A percentile compares a stretch with the other conserved stretches of the same genome.
These are phyloP conservation scores for Tiliacea citrago DNA, from an alignment of 2,888 invertebrate genomes.

Conservation along the genomic window DNA sequence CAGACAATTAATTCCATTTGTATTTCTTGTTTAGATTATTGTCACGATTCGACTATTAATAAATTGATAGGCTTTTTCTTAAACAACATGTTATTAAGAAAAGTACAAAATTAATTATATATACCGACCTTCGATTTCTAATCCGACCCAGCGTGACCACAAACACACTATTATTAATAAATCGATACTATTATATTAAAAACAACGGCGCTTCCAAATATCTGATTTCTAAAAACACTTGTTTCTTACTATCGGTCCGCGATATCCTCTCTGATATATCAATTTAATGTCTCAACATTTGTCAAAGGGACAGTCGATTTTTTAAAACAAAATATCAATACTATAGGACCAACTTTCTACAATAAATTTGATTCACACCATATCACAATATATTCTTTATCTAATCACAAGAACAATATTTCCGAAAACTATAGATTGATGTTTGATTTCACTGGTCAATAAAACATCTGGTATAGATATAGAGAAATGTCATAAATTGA, in stretches of 20 bases:
- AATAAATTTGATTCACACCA: slow-evolving; percentile 74
- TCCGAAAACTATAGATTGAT: slow-evolving; percentile 64
- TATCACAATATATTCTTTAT: slow-evolving; percentile 71
- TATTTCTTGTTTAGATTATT: slow-evolving; percentile 35
- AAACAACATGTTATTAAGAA: slow-evolving; percentile 39
- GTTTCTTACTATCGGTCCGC: slow-evolving; percentile 19
- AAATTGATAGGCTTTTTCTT: slow-evolving; percentile 36
- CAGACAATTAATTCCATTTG: slow-evolving; percentile 31
- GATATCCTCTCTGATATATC: slow-evolving; percentile 45
- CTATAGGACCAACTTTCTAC: slow-evolving; percentile 67
- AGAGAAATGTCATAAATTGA: slow-evolving; percentile 84
- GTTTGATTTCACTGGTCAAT: slow-evolving; percentile 78
- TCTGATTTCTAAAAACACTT: slow-evolving; percentile 53
- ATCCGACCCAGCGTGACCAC: slow-evolving; percentile 33
- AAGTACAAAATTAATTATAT: slow-evolving; percentile 50
- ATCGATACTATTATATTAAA: slow-evolving; percentile 45
- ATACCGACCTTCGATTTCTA: slow-evolving; percentile 43
- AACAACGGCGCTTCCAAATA: slow-evolving; percentile 50
- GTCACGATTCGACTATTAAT: slow-evolving; percentile 30
- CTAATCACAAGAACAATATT: slow-evolving; percentile 75
- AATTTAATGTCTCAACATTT: slow-evolving; percentile 55
- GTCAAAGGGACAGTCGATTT: slow-evolving; percentile 61
- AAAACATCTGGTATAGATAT: slow-evolving; percentile 72
- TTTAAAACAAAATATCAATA: slow-evolving; percentile 46
- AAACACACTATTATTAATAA: slow-evolving; percentile 47